Conservation (phyloP, 2,888 invertebrate species). For the Lacanobia oleracea region DNA sequence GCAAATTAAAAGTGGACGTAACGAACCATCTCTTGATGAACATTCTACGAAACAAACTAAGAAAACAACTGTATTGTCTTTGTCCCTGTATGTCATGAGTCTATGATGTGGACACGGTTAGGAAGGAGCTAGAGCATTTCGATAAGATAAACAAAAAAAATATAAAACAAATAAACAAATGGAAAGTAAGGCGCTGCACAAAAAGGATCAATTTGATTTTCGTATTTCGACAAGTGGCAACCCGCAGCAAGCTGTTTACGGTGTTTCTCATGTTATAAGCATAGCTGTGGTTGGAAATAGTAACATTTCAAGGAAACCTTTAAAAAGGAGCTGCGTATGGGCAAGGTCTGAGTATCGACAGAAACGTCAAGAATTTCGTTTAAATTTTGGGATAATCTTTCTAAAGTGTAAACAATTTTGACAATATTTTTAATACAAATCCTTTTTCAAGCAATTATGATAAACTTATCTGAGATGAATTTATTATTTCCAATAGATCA, state of each 20-base stretch:
- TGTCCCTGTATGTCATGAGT: slow-evolving; percentile 85
- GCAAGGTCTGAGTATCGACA: background rate
- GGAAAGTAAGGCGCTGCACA: too few species aligned
- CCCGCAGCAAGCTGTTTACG: background rate
- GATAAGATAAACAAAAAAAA: background rate
- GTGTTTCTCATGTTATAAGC: background rate
- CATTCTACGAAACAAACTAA: slow-evolving; percentile 59
- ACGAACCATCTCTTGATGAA: slow-evolving; percentile 59
- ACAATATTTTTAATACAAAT: background rate
- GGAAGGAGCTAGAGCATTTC: slow-evolving; percentile 38
- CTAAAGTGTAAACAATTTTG: background rate
- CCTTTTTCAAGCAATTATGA: background rate
- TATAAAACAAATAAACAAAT: background rate
- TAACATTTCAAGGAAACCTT: background rate
- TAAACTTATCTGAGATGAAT: background rate
- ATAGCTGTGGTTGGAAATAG: background rate
- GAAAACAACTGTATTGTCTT: slow-evolving; percentile 85
- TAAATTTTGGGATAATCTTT: background rate
- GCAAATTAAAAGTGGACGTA: slow-evolving; percentile 68
- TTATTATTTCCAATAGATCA: background rate
- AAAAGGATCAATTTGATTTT: background rate
- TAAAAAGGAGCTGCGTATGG: background rate
- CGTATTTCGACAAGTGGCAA: background rate
- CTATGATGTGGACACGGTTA: slow-evolving; percentile 77
- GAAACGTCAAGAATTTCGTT: background rate